phyloP scores from a whole-genome alignment of 92 coral and sea anemone genomes.

The Umimayanthus kanabou region DNA sequence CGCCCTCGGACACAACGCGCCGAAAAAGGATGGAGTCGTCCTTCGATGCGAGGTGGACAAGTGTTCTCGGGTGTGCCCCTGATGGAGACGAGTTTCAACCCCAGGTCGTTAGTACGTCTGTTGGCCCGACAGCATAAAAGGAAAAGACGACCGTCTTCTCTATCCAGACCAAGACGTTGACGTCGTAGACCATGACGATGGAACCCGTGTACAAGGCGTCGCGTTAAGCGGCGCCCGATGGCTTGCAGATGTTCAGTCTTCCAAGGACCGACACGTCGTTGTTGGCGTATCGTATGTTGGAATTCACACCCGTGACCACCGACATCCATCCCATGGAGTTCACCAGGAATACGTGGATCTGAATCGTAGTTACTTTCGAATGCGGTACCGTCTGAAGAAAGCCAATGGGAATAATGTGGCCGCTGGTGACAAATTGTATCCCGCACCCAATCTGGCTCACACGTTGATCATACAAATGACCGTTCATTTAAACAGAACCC shows the following conservation, averaged over 20 bases:
- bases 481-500: constrained; percentile 1
- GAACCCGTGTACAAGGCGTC: neutral
- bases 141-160: neutral
- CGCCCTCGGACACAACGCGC: neutral
- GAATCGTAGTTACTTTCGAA: neutral
- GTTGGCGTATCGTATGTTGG: neutral
- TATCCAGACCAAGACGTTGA: no score
- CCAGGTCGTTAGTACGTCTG: neutral
- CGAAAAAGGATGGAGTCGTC: neutral
- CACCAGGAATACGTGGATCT: neutral
- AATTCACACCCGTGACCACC: neutral
- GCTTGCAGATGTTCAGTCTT: neutral
- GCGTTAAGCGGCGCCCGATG: neutral
- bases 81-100: no score
- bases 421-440: neutral
- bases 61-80: no score
- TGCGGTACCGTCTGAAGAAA: neutral
- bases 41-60: neutral
- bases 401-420: neutral
- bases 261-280: neutral
- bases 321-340: neutral
- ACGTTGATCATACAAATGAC: neutral
- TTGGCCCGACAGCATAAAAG: no score
- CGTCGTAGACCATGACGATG: neutral
- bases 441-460: neutral